Percentiles rank a stretch among this genome's conserved stretches.
phyloP scores from a whole-genome alignment of 2,797 vertebrate genomes.

The Champsocephalus gunnari region DNA sequence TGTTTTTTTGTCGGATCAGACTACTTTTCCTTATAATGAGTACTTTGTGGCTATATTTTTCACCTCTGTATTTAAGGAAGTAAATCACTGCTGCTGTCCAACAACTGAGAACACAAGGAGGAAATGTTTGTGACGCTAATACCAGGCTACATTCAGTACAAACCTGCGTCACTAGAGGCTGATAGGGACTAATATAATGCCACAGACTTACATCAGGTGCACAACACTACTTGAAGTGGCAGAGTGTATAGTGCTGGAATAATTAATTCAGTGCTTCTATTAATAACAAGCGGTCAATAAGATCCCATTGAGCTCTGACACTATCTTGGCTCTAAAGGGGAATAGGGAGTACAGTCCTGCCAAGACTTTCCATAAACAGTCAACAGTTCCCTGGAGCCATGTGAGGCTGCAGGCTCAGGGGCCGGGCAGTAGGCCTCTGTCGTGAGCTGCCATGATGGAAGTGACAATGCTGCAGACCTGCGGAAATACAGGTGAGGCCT shows the following conservation, averaged over 20 bases:
- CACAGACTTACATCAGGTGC: slow-evolving; percentile 1
- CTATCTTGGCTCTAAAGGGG: slow-evolving; percentile 39
- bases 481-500: slow-evolving; percentile 68
- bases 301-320: slow-evolving; percentile 48
- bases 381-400: slow-evolving; percentile 64
- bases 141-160: slow-evolving; percentile 11
- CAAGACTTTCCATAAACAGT: slow-evolving; percentile 55
- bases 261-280: slow-evolving; percentile 58
- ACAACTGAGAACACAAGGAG: background rate
- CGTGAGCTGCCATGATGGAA: slow-evolving; percentile 71
- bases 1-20: background rate
- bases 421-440: slow-evolving; percentile 55
- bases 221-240: slow-evolving; percentile 31
- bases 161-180: slow-evolving; percentile 11
- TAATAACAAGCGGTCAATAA: slow-evolving; percentile 68
- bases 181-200: slow-evolving; percentile 27
- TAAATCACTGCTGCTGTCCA: background rate
- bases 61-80: background rate
- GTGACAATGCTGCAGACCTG: slow-evolving; percentile 64
- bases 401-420: slow-evolving; percentile 58
- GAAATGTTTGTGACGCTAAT: background rate
- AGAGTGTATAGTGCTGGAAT: slow-evolving; percentile 25
- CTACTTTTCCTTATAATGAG: background rate
- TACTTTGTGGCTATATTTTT: background rate
- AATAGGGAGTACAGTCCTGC: slow-evolving; percentile 48